Evolutionary conservation across 1,140 invertebrate genomes (phyloP).

Genomic region (Protaetia brevitarsis): DNA sequence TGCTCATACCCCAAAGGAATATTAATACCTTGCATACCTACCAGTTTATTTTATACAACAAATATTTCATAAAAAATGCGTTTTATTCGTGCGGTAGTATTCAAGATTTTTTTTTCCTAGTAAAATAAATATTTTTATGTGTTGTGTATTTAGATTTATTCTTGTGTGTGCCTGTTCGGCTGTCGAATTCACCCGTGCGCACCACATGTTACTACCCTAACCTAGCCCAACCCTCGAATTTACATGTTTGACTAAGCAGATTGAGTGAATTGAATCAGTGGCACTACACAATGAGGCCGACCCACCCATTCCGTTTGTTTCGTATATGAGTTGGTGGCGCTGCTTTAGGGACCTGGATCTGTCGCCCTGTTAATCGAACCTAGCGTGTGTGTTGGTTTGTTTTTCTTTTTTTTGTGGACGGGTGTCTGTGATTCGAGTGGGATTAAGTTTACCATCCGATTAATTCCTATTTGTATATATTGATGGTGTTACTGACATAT

Average conservation of each 20-base stretch:
- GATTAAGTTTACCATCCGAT: no score
- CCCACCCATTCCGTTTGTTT: constrained; percentile 15
- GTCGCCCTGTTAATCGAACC: no score
- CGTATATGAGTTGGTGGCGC: background rate
- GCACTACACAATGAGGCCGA: constrained; percentile 10
- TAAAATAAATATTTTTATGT: background rate
- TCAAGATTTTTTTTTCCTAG: background rate
- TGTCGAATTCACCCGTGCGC: constrained; percentile 8
- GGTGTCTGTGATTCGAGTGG: no score
- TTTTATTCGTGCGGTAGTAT: background rate
- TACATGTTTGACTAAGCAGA: constrained; percentile 18
- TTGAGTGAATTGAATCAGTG: constrained; percentile 16
- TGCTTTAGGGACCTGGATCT: no score
- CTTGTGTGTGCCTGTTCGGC: background rate
- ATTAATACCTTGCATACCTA: background rate
- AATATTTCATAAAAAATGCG: background rate
- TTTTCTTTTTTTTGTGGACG: no score
- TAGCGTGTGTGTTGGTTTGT: no score
- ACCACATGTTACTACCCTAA: constrained; percentile 17
- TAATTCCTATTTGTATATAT: no score
- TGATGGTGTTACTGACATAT: no score
- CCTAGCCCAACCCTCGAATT: constrained; percentile 16
- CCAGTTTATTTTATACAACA: background rate
- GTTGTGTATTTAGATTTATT: background rate
- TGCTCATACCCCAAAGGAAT: background rate